Base-by-base conservation (phyloP, 2,797 vertebrate species). In the Xenentodon cancila region DNA sequence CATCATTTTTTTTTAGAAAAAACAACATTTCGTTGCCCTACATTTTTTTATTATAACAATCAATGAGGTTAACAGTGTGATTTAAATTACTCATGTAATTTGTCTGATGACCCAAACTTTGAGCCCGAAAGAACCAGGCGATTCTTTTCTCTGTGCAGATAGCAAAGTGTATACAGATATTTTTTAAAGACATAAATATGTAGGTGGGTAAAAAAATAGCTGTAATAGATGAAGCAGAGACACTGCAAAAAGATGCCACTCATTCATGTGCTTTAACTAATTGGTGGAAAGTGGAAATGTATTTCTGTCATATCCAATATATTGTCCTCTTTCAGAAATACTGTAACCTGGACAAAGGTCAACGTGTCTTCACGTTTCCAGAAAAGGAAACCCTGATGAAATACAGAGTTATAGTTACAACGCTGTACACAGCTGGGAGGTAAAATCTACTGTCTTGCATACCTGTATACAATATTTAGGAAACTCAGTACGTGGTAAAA, bases 381-480 rank as follows among this genome's bases (percentile, higher is more conserved):
- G 17, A 79, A 21, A 94, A 86, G 84, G 32, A 89, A 58, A 40
- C 37, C 19, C 79, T 98, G 57, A 88, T 87, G 85, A 68, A 53
- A n/a, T 96, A 95, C 82, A 92, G 69, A 0, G 84, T 97, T 61
- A 71, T 98, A 43, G 84, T 96, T 60, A 94, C 95, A 53, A 99
- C 96, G 0, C 85, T 98, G 89, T 85, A 95, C 83, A 95, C 96
- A 5, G 96, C 96, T 5, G 96, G 96, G 89, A 95, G 95, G 97
- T 99, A 68, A 53, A 68, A 50, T 1, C n/a, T 19, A 5, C 8
- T 44, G 30, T 7, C 16, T 53, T 47, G 1, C 48, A 1, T 49
- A 1, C 13, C 16, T 6, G 32, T 21, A 0, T 64, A 4, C 5
- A 21, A 16, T 37, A 37, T 12, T 3, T 37, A 37, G 9, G 9